Evolutionary conservation across 2,888 invertebrate genomes (phyloP), one percentile per base, ranked within the genome.

Genomic region (Sarcophaga variegata): DNA sequence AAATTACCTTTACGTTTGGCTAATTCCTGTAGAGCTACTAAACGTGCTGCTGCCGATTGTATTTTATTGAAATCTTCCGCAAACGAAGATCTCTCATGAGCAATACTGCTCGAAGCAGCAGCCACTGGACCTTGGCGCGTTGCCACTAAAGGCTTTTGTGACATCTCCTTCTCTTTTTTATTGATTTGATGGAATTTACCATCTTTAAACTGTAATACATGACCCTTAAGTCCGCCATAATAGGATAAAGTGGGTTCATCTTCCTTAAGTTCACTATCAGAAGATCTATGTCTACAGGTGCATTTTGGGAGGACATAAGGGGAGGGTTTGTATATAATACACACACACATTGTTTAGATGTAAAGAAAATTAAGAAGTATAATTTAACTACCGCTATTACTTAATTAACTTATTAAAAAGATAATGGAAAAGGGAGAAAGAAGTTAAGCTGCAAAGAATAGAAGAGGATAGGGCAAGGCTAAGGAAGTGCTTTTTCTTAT

Each of bases 161-260:
- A 8, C 8, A 14, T 14, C 4, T 70, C 60, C 14, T 78, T 71
- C 37, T 20, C 75, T 54, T 75, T 70, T 11, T 11, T 25, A 3
- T 69, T 72, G 47, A 85, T 88, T 81, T 71, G 81, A 72, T 66
- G 62, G 1, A 87, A 20, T 60, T 82, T 79, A 8, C 85, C 85
- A 81, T 85, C 81, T 67, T 89, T 90, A 74, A 92, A 76, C 78
- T 91, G 90, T 59, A 96, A 92, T 79, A 95, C 95, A 92, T 96
- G 96, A 0, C 96, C 96, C 90, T 95, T 95, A 2, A 95, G 95
- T 49, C 96, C 96, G 1, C 97, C 96, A 90, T 96, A 96, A 92
- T 95, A 96, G 17, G 96, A 95, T 63, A 96, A 88, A 22, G 88
- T 85, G n/a, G 90, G 88, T 75, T 90, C 92, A 82, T 91, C 91